Base-by-base conservation (phyloP, 2,797 vertebrate species). In the Anabas testudineus region DNA sequence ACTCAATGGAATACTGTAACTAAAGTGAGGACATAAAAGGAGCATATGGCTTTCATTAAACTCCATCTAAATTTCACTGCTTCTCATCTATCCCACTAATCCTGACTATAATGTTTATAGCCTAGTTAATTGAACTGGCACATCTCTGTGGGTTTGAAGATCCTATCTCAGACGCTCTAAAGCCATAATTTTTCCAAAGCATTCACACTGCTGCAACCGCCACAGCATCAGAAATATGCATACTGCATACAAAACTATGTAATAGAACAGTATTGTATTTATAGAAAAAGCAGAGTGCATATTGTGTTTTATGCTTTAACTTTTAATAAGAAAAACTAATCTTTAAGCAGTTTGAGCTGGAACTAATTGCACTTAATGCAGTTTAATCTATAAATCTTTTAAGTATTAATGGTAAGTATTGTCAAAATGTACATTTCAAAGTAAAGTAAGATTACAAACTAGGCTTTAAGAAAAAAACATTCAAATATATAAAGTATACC, bases 41-140 rank as follows among this genome's bases (percentile, higher is more conserved):
- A 80, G 46, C 90, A 89, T 81, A 77, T 87, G 84, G 76, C 66
- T 69, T 75, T 76, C 45, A 76, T 79, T 48, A 52, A 79, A 62
- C 49, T 39, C 66, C 51, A 45, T 80, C 67, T 67, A 53, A 58
- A 73, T 75, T 79, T 83, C 78, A 88, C 61, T 61, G 76, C 78
- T 42, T 86, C 80, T 73, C 76, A 76, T 79, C 76, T 71, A 54
- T 67, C 76, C 78, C 71, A 56, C 74, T 89, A 85, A 88, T 88
- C 83, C 75, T 52, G 2, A 32, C 73, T 69, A 56, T 82, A 76
- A 88, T 67, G 67, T 85, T 90, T 81, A 79, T 71, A 66, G 80
- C 58, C 58, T 74, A 83, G 58, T 88, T 88, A 87, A 89, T 84
- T 87, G 79, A 90, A 78, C 71, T 84, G 89, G 81, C 87, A 80